A percentile compares a stretch with the other conserved stretches of the same genome.
These are phyloP conservation scores for Anguilla obscura DNA, from an alignment of 2,797 vertebrate genomes.

Conservation along the genomic window DNA sequence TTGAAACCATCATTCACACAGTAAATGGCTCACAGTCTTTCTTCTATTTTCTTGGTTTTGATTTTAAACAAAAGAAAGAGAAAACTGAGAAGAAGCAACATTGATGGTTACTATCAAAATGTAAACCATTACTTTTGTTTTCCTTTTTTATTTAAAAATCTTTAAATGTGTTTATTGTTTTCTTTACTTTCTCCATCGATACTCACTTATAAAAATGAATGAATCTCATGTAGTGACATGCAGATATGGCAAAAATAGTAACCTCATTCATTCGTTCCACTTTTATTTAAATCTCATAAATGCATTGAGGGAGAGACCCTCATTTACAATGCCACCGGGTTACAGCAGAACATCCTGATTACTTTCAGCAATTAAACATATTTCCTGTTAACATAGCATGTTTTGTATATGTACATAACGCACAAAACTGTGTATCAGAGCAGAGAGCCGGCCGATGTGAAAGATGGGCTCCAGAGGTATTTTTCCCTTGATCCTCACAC, in stretches of 20 bases:
- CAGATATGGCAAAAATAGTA: neutral
- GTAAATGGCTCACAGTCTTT: slow-evolving; percentile 5
- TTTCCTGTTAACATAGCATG: neutral
- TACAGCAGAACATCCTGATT: neutral
- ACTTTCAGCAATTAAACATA: neutral
- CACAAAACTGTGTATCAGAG: too few relatives aligned
- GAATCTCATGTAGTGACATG: neutral
- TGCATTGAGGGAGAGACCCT: too few relatives aligned
- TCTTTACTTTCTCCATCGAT: neutral
- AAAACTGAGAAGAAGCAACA: neutral
- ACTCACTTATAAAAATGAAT: neutral
- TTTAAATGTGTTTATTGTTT: neutral
- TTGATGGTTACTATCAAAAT: neutral
- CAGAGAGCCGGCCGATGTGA: too few relatives aligned
- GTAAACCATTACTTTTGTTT: neutral
- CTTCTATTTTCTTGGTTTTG: slow-evolving; percentile 13
- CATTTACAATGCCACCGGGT: too few relatives aligned
- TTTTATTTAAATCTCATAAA: too few relatives aligned
- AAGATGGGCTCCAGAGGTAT: too few relatives aligned
- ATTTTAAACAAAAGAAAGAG: neutral
- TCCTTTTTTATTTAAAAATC: neutral
- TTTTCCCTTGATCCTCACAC: neutral
- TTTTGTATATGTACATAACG: neutral
- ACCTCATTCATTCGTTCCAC: neutral
- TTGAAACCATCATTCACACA: slow-evolving; percentile 26